Base-by-base conservation (phyloP, 2,113 vertebrate genomes). In the Nothobranchius furzeri region DNA sequence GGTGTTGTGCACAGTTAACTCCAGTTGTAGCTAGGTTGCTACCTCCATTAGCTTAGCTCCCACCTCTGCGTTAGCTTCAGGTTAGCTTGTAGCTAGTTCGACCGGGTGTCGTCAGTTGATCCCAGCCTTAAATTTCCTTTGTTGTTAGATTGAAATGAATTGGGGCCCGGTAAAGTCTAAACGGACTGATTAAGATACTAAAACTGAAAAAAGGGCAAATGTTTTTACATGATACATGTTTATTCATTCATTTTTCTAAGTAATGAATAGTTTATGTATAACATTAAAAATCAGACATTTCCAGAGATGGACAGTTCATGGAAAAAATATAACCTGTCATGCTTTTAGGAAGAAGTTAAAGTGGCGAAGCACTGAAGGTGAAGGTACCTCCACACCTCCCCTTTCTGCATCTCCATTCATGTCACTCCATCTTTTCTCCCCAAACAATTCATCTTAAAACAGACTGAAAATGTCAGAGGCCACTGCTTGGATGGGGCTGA, bases 311-410 rank as follows among this genome's bases (percentile, higher is more conserved):
- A 77, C 25, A 30, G 42, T 13, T 50, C 40, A 58, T 62, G 84
- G 84, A 89, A 84, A 51, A 68, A 73, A 20, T 20, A 20, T 20
- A 20, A 20, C 20, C 73, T 70, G 70, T 81, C 54, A 55, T 49
- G 49, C 20, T 67, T 68, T 36, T 64, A 70, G 69, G 73, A 57
- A 68, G 74, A 82, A 79, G 79, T 76, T 78, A 87, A 35, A 81
- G 51, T 46, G 53, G 12, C 15, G 64, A 59, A 48, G 64, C 65
- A 66, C 63, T 61, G 61, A 73, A 36, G 59, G 64, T 73, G 75
- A 80, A 64, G 30, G 30, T 3, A 30, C 30, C 30, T 30, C 30
- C 30, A 30, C 30, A 3, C 30, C 30, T 30, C 30, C 6, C 48
- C 59, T 61, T 55, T 48, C 60, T 67, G 51, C 56, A 67, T 56